phyloP scores from a whole-genome alignment of 2,797 vertebrate species.

The Pseudopleuronectes americanus region DNA sequence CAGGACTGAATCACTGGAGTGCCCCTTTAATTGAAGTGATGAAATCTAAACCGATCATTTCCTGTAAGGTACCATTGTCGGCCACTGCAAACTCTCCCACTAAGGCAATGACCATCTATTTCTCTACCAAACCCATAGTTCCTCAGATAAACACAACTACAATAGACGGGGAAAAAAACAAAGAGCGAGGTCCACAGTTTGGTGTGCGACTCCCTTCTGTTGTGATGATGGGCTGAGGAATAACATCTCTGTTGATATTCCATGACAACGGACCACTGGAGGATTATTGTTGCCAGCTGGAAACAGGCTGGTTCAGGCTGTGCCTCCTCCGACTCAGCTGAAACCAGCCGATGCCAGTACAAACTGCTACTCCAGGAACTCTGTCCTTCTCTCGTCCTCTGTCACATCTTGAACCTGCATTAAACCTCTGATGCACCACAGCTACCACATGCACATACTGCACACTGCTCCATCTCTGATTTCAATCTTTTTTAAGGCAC shows the following conservation, averaged over 20 bases:
- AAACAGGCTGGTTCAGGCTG: slow-evolving; percentile 64
- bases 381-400: slow-evolving; percentile 55
- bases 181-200: slow-evolving; percentile 71
- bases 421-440: slow-evolving; percentile 58
- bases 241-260: slow-evolving; percentile 79
- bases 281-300: slow-evolving; percentile 77
- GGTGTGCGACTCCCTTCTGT: slow-evolving; percentile 58
- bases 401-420: slow-evolving; percentile 71
- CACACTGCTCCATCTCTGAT: slow-evolving; percentile 51
- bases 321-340: slow-evolving; percentile 55
- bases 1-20: slow-evolving; percentile 35
- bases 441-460: slow-evolving; percentile 53
- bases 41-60: slow-evolving; percentile 35
- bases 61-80: slow-evolving; percentile 56
- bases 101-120: slow-evolving; percentile 56
- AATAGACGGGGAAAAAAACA: slow-evolving; percentile 59
- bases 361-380: slow-evolving; percentile 63
- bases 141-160: slow-evolving; percentile 61
- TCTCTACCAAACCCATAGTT: slow-evolving; percentile 45
- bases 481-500: slow-evolving; percentile 69
- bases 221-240: slow-evolving; percentile 61
- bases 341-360: slow-evolving; percentile 63
- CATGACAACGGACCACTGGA: slow-evolving; percentile 77
- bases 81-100: slow-evolving; percentile 45
- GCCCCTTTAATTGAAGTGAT: slow-evolving; percentile 51